Evolutionary conservation across 2,797 vertebrate species (phyloP), one percentile per base, ranked within the genome.

Genomic region (Oophaga sylvatica): DNA sequence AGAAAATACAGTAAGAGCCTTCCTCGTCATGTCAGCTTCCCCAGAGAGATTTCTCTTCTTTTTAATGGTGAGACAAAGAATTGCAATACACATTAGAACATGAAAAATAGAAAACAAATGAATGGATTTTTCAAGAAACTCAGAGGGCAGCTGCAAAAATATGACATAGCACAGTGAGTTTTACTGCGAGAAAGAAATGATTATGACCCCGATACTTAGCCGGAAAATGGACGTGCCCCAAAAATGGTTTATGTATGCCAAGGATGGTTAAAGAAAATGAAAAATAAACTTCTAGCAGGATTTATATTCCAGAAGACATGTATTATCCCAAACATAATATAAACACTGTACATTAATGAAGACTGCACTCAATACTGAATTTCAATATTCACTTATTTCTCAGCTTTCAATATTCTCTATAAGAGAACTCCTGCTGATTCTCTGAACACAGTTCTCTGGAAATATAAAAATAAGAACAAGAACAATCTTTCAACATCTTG

Each of bases 71-170:
- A 82, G n/a, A 57, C 45, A 82, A 56, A n/a, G 68, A n/a, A 70
- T 56, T 22, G 80, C 41, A 81, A 68, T 71, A 71, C 81, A 83
- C 22, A 67, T 22, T 57, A 65, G 45, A 7, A 59, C 63, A 83
- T 71, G 67, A 83, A 59, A 73, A 70, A 71, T 41, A 59, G 53
- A 57, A 71, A 71, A 83, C 29, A 83, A 83, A 73, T 71, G 73
- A 71, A 71, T 83, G 48, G 67, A 70, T 83, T 71, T 83, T 83
- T 73, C 29, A 56, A 83, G 48, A 59, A 31, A 83, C 53, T 83
- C 81, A 16, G 26, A 82, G 67, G 53, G 19, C 22, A 71, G 81
- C 67, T 29, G 81, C 26, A 70, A 83, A 81, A 68, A 82, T 82
- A 82, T 70, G 45, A 82, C 68, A 31, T 68, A 70, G 63, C 31